Base-by-base conservation (phyloP, 2,797 vertebrate species). In the Staurois parvus region DNA sequence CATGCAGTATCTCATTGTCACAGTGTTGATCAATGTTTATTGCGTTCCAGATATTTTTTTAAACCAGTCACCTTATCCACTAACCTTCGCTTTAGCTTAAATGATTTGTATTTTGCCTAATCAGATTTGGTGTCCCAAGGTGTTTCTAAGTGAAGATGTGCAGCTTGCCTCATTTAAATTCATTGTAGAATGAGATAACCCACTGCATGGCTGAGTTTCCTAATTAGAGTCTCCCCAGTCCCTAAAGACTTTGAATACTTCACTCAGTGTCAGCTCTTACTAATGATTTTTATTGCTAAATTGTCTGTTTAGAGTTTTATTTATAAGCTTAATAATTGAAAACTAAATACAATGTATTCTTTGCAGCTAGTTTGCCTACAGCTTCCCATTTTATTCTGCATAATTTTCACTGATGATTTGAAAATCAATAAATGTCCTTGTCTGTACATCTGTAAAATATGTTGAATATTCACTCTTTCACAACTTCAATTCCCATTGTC, bases 161-260 rank as follows among this genome's bases (percentile, higher is more conserved):
- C 83, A 88, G 89, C 79, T 73, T 73, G 34, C 72, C 90, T 91
- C 74, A 90, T 91, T 92, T 91, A 88, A 81, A 84, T 90, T 88
- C 76, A 78, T 87, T 88, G 84, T 87, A 84, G 87, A 86, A 89
- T 86, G 79, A 84, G 90, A 92, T 89, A 93, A 91, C 88, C 88
- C 89, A 93, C 90, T 0, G 79, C 91, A 87, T 90, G 88, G 88
- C 45, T 68, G 2, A 17, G 79, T 91, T 91, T 89, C 88, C 84
- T 93, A 91, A 93, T 94, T 92, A 91, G 88, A 90, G 82, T 87
- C 75, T 76, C 19, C 68, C 0, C 19, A 76, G 84, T 92, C 91
- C 92, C 90, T 21, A 42, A 84, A 84, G 91, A 90, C 89, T 89
- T 89, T 88, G 86, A 34, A 82, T 88, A 82, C 90, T 80, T 76